A percentile compares a stretch with the other conserved stretches of the same genome.
These are phyloP conservation scores for Prionchulus punctatus DNA, from an alignment of 2,888 invertebrate genomes.

Conservation along the genomic window DNA sequence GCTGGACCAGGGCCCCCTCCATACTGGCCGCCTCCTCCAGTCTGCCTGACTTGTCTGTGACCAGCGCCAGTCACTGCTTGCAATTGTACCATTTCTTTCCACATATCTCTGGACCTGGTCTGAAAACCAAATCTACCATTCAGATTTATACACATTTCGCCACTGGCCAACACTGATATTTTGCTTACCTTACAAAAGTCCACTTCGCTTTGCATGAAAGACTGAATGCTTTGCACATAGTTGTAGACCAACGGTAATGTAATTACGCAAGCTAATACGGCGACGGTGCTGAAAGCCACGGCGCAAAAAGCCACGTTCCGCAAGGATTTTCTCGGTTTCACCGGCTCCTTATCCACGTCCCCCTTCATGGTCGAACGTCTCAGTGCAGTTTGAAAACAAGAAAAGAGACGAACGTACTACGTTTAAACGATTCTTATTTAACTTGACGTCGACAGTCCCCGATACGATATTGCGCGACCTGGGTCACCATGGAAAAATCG, in stretches of 20 bases:
- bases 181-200: slow-evolving; percentile 28
- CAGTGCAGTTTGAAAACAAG: no score
- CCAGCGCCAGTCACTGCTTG: not conserved
- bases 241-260: slow-evolving; percentile 31
- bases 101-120: slow-evolving; percentile 7
- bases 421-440: no score
- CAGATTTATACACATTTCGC: no score
- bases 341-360: not conserved
- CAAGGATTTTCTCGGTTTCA: slow-evolving; percentile 3
- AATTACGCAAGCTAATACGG: slow-evolving; percentile 25
- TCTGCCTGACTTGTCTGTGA: not conserved
- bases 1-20: no score
- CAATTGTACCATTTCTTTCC: slow-evolving; percentile 7
- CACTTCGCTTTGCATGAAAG: slow-evolving; percentile 31
- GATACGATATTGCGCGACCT: no score
- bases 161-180: not conserved
- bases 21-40: not conserved
- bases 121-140: not conserved
- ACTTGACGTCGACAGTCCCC: no score
- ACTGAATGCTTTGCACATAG: slow-evolving; percentile 29
- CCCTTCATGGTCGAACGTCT: no score
- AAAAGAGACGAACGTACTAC: no score
- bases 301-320: slow-evolving; percentile 5
- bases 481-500: no score
- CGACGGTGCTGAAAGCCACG: slow-evolving; percentile 19